phyloP scores from a whole-genome alignment of 2,113 vertebrate genomes.

The Phasianus colchicus region DNA sequence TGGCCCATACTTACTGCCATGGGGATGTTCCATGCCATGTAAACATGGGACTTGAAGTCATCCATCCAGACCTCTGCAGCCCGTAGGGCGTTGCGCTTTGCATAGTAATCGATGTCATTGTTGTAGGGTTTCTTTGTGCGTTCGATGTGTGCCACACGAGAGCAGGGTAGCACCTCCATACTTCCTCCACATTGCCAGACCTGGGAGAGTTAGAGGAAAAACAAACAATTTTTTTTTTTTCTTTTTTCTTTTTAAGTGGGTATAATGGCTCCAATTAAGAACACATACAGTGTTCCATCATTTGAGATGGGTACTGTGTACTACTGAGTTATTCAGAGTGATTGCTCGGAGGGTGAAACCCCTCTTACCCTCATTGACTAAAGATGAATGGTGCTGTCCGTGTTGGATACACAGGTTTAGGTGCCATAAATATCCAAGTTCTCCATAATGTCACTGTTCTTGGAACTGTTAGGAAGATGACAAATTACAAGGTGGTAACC shows the following conservation, averaged over 20 bases:
- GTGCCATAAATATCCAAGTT: background rate
- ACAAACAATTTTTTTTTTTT: rapidly evolving
- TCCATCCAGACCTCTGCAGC: constrained; percentile 99
- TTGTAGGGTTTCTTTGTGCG: constrained; percentile 99
- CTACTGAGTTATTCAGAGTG: rapidly evolving
- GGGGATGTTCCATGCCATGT: constrained; percentile 99
- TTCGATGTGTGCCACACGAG: constrained; percentile 96
- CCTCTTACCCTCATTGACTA: rapidly evolving
- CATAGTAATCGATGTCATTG: constrained; percentile 98
- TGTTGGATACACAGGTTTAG: rapidly evolving
- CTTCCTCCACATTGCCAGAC: constrained; percentile 99
- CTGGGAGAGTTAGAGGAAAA: constrained; percentile 63
- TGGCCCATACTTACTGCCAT: constrained; percentile 86
- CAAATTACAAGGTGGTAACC: background rate
- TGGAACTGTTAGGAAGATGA: background rate
- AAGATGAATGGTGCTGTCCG: background rate
- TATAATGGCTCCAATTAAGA: background rate
- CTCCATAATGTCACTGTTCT: background rate
- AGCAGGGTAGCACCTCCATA: constrained; percentile 98
- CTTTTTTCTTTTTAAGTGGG: rapidly evolving
- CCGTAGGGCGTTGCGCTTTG: constrained; percentile 93
- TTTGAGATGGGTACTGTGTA: rapidly evolving
- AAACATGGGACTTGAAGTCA: constrained; percentile 96
- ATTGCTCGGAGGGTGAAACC: rapidly evolving
- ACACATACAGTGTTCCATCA: rapidly evolving